phyloP scores from a whole-genome alignment of 1,140 invertebrate species.

The Leptinotarsa lineolata region DNA sequence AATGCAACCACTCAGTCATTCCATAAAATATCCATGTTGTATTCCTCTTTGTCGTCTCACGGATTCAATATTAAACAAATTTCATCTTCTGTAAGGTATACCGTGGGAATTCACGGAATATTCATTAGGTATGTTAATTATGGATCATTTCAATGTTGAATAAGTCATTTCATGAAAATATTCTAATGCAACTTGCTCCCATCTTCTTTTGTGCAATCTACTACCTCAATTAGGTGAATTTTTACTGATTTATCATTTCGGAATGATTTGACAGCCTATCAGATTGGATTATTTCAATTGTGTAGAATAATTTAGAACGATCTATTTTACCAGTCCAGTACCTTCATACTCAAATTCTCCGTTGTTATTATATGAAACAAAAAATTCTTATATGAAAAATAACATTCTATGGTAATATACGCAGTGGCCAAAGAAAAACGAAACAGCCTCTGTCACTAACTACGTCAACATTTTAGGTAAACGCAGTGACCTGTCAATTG shows the following conservation, averaged over 20 bases:
- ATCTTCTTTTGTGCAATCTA: neutral
- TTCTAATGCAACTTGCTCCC: neutral
- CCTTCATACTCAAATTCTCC: too few relatives aligned
- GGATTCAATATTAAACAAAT: neutral
- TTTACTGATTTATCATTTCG: neutral
- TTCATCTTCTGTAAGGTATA: neutral
- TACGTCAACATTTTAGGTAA: too few relatives aligned
- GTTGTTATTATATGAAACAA: too few relatives aligned
- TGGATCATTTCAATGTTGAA: neutral
- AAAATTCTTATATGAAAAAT: too few relatives aligned
- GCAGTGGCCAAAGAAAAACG: too few relatives aligned
- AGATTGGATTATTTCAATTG: too few relatives aligned
- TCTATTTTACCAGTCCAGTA: too few relatives aligned
- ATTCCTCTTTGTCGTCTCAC: neutral
- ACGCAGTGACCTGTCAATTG: too few relatives aligned
- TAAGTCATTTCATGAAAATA: neutral
- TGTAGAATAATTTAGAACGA: too few relatives aligned
- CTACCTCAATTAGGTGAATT: neutral
- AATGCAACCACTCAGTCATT: neutral
- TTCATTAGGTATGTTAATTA: constrained; percentile 1
- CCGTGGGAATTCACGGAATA: constrained; percentile 7
- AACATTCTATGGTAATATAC: too few relatives aligned
- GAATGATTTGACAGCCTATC: neutral
- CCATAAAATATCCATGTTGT: neutral
- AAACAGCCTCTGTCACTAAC: too few relatives aligned